These are phyloP conservation scores for Oryzias dopingdopingensis DNA, from an alignment of 2,797 vertebrate species.

Conservation along the genomic window DNA sequence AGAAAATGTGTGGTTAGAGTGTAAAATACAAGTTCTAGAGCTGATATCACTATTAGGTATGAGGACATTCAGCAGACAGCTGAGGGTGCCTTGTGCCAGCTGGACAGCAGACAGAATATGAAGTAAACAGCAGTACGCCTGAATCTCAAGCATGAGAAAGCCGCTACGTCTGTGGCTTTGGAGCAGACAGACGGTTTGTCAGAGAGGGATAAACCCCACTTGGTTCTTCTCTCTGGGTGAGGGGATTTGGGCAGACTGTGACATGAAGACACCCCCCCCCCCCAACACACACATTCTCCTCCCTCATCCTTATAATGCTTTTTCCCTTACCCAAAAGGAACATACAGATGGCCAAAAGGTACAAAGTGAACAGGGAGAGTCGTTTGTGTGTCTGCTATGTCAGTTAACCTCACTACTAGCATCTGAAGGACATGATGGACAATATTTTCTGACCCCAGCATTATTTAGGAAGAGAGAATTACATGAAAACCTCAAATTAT, in stretches of 20 bases:
- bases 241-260: slow-evolving; percentile 53
- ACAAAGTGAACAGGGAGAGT: slow-evolving; percentile 16
- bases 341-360: slow-evolving; percentile 48
- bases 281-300: background rate
- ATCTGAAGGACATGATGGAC: slow-evolving; percentile 13
- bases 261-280: slow-evolving; percentile 35
- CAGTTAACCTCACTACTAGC: slow-evolving; percentile 12
- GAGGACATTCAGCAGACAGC: slow-evolving; percentile 27
- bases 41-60: slow-evolving; percentile 8
- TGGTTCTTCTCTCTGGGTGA: slow-evolving; percentile 28
- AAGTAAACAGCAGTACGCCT: slow-evolving; percentile 24
- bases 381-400: slow-evolving; percentile 28
- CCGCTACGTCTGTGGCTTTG: slow-evolving; percentile 46
- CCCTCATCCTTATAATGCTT: slow-evolving; percentile 13
- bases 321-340: slow-evolving; percentile 20
- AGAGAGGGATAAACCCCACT: slow-evolving; percentile 57
- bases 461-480: background rate
- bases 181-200: slow-evolving; percentile 61
- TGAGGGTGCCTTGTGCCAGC: slow-evolving; percentile 16
- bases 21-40: background rate
- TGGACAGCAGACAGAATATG: slow-evolving; percentile 23
- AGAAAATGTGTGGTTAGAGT: too few relatives aligned
- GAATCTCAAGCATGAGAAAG: slow-evolving; percentile 42
- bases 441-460: background rate
- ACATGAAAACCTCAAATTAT: background rate